Percentiles rank a stretch among this genome's conserved stretches.
Conservation (phyloP, 2,888 invertebrate species). For the Dynastes grantii region DNA sequence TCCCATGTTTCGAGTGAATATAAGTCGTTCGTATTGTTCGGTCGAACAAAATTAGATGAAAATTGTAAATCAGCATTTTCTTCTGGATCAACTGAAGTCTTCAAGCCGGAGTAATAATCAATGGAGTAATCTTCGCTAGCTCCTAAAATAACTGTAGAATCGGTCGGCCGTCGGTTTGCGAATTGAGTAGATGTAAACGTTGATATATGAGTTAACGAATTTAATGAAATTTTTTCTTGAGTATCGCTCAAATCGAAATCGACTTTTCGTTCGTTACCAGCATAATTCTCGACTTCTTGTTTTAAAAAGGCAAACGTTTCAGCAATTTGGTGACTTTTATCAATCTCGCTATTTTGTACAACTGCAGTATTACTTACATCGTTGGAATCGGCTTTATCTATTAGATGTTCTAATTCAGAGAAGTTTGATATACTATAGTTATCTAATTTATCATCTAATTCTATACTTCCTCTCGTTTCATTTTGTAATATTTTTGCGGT, state of each 20-base stretch:
- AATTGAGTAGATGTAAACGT: constrained; percentile 62
- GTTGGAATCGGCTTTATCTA: too few species aligned
- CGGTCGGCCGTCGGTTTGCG: constrained; percentile 54
- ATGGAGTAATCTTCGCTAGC: constrained; percentile 75
- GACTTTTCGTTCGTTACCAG: constrained; percentile 41
- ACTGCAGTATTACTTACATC: too few species aligned
- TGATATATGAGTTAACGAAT: constrained; percentile 63
- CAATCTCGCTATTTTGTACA: not conserved
- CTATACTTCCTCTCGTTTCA: not conserved
- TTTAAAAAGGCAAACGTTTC: constrained; percentile 41
- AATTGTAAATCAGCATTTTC: constrained; percentile 73
- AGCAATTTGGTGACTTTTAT: constrained; percentile 14
- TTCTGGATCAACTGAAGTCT: constrained; percentile 71
- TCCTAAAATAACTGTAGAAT: constrained; percentile 75
- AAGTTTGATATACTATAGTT: too few species aligned
- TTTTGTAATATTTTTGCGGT: not conserved
- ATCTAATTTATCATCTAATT: not conserved
- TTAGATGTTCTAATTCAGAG: too few species aligned
- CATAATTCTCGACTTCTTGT: constrained; percentile 47
- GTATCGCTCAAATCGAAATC: constrained; percentile 63
- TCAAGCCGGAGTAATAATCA: constrained; percentile 72
- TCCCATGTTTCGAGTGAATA: constrained; percentile 71
- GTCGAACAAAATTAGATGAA: constrained; percentile 73
- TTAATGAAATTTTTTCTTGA: constrained; percentile 64
- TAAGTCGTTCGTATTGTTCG: constrained; percentile 60